Conservation (phyloP, 2,113 vertebrate species). For the Chiloscyllium plagiosum region DNA sequence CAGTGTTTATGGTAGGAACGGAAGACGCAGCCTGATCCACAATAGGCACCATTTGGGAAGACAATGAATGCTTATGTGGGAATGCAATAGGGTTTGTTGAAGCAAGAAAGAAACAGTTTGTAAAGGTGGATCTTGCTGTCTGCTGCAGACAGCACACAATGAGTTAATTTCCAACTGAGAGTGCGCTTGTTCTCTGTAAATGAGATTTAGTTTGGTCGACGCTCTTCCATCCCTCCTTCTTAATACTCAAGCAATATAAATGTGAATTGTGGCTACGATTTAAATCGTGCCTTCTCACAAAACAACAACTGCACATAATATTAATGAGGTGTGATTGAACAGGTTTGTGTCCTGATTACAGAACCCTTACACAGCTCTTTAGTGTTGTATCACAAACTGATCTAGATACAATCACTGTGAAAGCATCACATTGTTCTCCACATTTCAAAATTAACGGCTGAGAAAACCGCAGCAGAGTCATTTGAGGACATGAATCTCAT, state of each 20-base stretch:
- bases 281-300: neutral
- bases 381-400: conserved; percentile 7
- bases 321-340: neutral
- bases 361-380: neutral
- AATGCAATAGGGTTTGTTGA: too few species aligned
- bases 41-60: neutral
- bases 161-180: too few species aligned
- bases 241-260: neutral
- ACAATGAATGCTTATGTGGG: too few species aligned
- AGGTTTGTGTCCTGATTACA: neutral
- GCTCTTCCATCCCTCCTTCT: neutral
- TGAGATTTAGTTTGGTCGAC: neutral
- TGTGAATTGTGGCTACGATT: neutral
- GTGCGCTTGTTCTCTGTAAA: neutral
- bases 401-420: conserved; percentile 27
- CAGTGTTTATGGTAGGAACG: neutral
- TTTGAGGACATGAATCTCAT: neutral
- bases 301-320: neutral
- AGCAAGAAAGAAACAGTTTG: neutral
- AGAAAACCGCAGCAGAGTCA: neutral
- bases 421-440: conserved; percentile 5
- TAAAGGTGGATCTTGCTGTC: too few species aligned
- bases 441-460: conserved; percentile 18
- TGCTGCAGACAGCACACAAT: neutral
- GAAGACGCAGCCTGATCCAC: neutral